Conservation (phyloP, 2,113 vertebrate species). For the Vimba vimba region DNA sequence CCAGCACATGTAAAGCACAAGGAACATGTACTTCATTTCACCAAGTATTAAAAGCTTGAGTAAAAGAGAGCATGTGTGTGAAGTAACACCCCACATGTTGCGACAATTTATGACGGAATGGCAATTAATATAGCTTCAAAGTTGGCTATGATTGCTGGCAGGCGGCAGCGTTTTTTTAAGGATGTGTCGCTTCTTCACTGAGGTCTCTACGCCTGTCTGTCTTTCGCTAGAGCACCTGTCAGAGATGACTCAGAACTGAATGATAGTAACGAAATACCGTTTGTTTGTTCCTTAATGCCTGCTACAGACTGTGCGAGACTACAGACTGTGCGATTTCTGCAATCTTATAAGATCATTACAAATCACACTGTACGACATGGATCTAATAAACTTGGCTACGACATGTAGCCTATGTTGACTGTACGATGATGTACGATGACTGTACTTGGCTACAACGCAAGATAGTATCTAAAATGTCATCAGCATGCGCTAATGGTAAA, state of each 20-base stretch:
- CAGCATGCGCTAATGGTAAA: no score
- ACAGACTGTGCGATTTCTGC: no score
- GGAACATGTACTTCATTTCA: slow-evolving; percentile 45
- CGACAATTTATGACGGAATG: slow-evolving; percentile 28
- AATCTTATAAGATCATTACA: no score
- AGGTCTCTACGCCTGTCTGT: slow-evolving; percentile 18
- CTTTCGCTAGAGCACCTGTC: background rate
- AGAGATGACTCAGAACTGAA: background rate
- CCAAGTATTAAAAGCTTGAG: slow-evolving; percentile 34
- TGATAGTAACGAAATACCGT: background rate
- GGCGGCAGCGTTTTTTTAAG: slow-evolving; percentile 14
- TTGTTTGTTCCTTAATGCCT: background rate
- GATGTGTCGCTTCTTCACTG: slow-evolving; percentile 24
- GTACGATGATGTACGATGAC: no score
- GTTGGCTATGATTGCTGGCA: slow-evolving; percentile 48
- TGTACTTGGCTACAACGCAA: no score
- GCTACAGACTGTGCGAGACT: no score
- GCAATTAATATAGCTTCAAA: slow-evolving; percentile 51
- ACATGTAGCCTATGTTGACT: no score
- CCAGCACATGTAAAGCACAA: slow-evolving; percentile 30
- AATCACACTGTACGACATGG: no score
- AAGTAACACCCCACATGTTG: slow-evolving; percentile 37
- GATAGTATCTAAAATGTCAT: no score
- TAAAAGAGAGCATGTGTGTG: background rate
- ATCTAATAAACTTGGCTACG: no score